Percentiles rank a stretch among this genome's conserved stretches.
Evolutionary conservation across 2,888 invertebrate genomes (phyloP).

Genomic region (Horisme vitalbata): DNA sequence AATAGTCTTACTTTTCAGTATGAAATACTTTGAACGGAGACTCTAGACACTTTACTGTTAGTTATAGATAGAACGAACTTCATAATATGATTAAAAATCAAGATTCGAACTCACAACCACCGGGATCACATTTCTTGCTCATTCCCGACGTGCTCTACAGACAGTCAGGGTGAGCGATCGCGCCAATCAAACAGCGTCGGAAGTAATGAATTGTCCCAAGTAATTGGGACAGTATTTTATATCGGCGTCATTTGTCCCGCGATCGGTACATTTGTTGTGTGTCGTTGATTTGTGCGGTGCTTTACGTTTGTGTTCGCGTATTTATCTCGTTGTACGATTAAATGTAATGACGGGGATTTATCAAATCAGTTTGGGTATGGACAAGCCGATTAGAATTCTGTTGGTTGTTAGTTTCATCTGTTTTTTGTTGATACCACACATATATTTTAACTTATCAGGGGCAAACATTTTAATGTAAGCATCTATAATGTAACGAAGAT

Average conservation of each 20-base stretch:
- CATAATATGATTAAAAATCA: too few relatives aligned
- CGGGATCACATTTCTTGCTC: too few relatives aligned
- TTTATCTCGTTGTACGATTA: constrained; percentile 49
- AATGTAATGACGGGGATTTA: constrained; percentile 30
- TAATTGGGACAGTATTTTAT: constrained; percentile 82
- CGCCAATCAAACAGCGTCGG: constrained; percentile 72
- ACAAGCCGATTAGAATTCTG: constrained; percentile 6
- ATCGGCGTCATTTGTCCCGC: constrained; percentile 75
- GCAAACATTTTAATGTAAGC: too few relatives aligned
- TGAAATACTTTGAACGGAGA: too few relatives aligned
- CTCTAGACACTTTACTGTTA: too few relatives aligned
- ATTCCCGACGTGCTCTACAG: constrained; percentile 60
- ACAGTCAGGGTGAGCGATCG: constrained; percentile 47
- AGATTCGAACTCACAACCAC: too few relatives aligned
- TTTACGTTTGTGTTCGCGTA: constrained; percentile 65
- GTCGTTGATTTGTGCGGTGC: constrained; percentile 75
- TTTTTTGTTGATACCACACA: too few relatives aligned
- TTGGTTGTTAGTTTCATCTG: neutral
- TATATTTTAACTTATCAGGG: too few relatives aligned
- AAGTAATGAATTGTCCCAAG: constrained; percentile 82
- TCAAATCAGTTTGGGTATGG: constrained; percentile 12
- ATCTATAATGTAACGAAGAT: too few relatives aligned
- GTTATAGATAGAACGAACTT: too few relatives aligned
- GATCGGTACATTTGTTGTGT: constrained; percentile 76
- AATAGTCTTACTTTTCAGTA: too few relatives aligned